Evolutionary conservation across 1,140 invertebrate genomes (phyloP).

Genomic region (Caenorhabditis inopinata): DNA sequence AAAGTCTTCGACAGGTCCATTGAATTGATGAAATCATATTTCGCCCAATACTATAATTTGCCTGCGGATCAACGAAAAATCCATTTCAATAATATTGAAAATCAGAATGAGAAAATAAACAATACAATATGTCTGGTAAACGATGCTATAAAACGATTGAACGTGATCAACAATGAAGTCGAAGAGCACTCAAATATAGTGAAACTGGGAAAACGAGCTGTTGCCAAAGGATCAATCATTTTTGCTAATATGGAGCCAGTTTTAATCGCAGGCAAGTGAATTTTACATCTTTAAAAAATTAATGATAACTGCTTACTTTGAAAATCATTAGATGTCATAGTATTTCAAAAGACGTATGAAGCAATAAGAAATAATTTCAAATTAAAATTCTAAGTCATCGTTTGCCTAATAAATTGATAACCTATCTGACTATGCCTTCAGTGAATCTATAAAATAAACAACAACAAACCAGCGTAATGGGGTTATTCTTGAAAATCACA

Average conservation of each 20-base stretch:
- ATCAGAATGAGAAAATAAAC: not conserved
- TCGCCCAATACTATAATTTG: not conserved
- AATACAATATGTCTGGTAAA: not conserved
- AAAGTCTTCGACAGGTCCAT: not conserved
- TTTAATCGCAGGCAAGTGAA: not conserved
- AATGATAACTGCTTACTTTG: too few species aligned
- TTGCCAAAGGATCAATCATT: not conserved
- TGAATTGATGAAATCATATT: not conserved
- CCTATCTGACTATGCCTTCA: too few species aligned
- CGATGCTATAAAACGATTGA: not conserved
- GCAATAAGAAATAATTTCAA: too few species aligned
- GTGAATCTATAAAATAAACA: too few species aligned
- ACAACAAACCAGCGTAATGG: too few species aligned
- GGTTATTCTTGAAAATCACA: too few species aligned
- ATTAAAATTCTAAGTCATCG: too few species aligned
- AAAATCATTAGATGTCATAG: too few species aligned
- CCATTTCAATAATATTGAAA: conserved; percentile 10
- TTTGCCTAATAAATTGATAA: too few species aligned
- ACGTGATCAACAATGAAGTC: not conserved
- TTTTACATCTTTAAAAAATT: too few species aligned
- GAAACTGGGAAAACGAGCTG: not conserved
- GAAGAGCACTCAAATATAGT: not conserved
- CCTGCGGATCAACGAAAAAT: not conserved
- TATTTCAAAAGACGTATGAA: too few species aligned
- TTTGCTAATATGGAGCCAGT: not conserved